phyloP scores from a whole-genome alignment of 2,888 invertebrate species.

The Rhamnusium bicolor region DNA sequence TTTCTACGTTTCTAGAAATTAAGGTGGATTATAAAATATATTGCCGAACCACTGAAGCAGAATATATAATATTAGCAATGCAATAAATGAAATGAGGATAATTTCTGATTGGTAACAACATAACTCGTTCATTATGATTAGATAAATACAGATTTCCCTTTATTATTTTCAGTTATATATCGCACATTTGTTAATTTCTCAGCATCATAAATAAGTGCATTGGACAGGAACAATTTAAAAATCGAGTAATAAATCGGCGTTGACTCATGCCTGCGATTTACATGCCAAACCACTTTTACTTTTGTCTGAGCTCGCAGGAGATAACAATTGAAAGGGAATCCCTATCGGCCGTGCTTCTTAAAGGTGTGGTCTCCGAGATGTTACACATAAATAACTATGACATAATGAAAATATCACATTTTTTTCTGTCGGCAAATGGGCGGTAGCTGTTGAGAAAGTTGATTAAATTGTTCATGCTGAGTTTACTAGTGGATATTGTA shows the following conservation, averaged over 20 bases:
- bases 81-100: conserved; percentile 18
- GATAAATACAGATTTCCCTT: too few species aligned
- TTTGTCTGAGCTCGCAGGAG: conserved; percentile 7
- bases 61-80: background rate
- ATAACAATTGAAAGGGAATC: conserved; percentile 21
- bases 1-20: conserved; percentile 19
- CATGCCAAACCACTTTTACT: conserved; percentile 32
- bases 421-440: background rate
- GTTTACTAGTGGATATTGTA: background rate
- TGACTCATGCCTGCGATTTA: background rate
- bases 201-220: background rate
- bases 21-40: conserved; percentile 16
- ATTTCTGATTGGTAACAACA: background rate
- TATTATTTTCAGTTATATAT: too few species aligned
- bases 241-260: background rate
- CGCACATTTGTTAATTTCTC: too few species aligned
- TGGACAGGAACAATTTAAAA: background rate
- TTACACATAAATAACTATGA: background rate
- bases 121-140: too few species aligned
- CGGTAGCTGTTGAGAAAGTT: background rate
- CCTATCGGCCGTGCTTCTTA: conserved; percentile 12
- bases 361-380: conserved; percentile 1
- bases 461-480: background rate
- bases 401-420: background rate
- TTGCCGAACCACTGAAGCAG: background rate